Conservation (phyloP, 2,113 vertebrate species). For the Bagarius yarrelli region DNA sequence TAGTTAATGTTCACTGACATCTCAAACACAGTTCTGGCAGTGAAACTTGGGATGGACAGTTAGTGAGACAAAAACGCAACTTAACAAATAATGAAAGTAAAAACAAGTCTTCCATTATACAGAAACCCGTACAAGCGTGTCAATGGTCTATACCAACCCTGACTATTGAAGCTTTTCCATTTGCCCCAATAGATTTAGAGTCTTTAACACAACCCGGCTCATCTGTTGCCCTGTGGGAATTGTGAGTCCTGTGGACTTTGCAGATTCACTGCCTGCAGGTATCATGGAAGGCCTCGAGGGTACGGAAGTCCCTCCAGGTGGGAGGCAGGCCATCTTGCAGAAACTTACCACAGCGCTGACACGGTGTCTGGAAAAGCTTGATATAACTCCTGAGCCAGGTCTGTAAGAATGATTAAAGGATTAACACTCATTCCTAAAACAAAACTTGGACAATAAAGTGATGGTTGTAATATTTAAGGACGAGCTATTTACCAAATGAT, state of each 20-base stretch:
- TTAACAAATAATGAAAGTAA: too few relatives aligned
- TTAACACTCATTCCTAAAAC: not conserved
- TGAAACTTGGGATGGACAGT: not conserved
- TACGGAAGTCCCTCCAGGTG: constrained; percentile 96
- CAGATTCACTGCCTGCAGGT: constrained; percentile 81
- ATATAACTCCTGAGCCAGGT: constrained; percentile 97
- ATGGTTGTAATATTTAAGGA: not conserved
- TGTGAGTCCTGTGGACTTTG: not conserved
- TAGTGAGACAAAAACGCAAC: not conserved
- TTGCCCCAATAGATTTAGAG: not conserved
- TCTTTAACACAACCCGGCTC: not conserved
- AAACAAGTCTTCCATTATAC: not conserved
- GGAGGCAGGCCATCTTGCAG: constrained; percentile 95
- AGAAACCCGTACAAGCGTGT: not conserved
- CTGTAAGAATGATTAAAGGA: constrained; percentile 60
- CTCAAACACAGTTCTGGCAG: not conserved
- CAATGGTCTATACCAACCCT: too few relatives aligned
- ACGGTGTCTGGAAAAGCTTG: constrained; percentile 94
- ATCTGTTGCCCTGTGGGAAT: not conserved
- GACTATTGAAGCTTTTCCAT: not conserved
- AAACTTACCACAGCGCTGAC: constrained; percentile 92
- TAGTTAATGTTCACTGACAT: constrained; percentile 7
- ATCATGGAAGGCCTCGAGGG: constrained; percentile 95
- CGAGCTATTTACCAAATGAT: not conserved
- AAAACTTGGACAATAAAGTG: not conserved